Conservation (phyloP, 2,888 invertebrate genomes). For the Digitonthophagus gazella region DNA sequence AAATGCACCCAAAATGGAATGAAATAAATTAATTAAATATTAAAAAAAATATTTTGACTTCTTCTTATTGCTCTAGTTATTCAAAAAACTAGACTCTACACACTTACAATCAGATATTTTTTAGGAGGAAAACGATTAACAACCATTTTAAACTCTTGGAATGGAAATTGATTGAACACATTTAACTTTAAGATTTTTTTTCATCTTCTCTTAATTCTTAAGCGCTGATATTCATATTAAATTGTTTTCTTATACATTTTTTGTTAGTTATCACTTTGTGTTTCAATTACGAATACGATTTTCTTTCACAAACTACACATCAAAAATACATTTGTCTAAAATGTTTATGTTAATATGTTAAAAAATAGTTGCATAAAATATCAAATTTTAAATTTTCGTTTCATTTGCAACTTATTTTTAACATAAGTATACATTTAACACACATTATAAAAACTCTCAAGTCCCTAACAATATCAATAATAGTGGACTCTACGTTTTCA, state of each 20-base stretch:
- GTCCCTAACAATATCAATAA: neutral
- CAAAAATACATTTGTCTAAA: neutral
- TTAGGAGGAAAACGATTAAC: no score
- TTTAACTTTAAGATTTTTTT: no score
- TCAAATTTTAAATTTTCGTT: no score
- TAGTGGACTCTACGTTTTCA: neutral
- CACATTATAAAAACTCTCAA: neutral
- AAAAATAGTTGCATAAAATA: neutral
- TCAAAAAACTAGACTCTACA: no score
- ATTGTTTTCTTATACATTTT: neutral
- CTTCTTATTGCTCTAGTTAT: no score
- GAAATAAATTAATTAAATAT: neutral
- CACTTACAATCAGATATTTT: no score
- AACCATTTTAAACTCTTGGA: no score
- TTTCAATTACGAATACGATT: neutral
- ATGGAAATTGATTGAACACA: no score
- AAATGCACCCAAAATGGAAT: neutral
- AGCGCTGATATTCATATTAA: no score
- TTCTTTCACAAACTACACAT: neutral
- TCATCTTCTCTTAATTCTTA: no score
- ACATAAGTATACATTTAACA: neutral
- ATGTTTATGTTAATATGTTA: neutral
- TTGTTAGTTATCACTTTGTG: neutral
- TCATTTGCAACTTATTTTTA: no score
- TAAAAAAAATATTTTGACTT: neutral